Conservation (phyloP, 2,888 invertebrate genomes). For the Agrochola lychnidis region DNA sequence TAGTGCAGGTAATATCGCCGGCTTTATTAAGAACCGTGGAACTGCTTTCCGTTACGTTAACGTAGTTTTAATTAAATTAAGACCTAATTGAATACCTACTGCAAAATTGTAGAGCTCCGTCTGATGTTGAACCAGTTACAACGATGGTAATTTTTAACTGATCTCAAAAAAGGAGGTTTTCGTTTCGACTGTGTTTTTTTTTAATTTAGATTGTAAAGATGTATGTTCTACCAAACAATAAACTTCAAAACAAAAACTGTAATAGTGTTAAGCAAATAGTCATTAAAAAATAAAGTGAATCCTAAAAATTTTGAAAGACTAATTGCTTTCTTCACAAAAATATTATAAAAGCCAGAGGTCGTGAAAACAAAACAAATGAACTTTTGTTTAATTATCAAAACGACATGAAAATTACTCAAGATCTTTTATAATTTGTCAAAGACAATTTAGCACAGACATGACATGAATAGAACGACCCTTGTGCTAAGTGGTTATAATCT, state of each 20-base stretch:
- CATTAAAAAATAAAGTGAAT: background rate
- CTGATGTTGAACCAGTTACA: background rate
- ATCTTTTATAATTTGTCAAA: constrained; percentile 22
- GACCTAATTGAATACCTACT: constrained; percentile 23
- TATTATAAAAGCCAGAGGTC: background rate
- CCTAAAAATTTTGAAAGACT: background rate
- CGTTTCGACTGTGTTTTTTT: background rate
- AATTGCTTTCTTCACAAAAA: constrained; percentile 7
- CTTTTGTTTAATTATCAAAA: constrained; percentile 19
- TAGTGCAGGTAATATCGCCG: constrained; percentile 43
- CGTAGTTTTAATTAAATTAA: constrained; percentile 48
- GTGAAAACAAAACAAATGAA: constrained; percentile 21
- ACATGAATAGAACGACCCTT: constrained; percentile 10
- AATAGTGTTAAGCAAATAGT: background rate
- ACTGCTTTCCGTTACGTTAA: constrained; percentile 50
- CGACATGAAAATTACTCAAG: constrained; percentile 4
- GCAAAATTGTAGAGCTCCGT: background rate
- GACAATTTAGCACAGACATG: constrained; percentile 13
- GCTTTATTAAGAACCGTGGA: constrained; percentile 47
- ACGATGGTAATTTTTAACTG: too few species aligned
- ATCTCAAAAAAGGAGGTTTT: background rate
- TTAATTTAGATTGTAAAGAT: background rate
- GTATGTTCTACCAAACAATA: background rate
- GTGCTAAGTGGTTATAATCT: constrained; percentile 6
- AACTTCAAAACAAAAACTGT: background rate